Percentiles rank a stretch among this genome's conserved stretches.
phyloP scores from a whole-genome alignment of 1,140 invertebrate species.

The Temnothorax nylanderi region DNA sequence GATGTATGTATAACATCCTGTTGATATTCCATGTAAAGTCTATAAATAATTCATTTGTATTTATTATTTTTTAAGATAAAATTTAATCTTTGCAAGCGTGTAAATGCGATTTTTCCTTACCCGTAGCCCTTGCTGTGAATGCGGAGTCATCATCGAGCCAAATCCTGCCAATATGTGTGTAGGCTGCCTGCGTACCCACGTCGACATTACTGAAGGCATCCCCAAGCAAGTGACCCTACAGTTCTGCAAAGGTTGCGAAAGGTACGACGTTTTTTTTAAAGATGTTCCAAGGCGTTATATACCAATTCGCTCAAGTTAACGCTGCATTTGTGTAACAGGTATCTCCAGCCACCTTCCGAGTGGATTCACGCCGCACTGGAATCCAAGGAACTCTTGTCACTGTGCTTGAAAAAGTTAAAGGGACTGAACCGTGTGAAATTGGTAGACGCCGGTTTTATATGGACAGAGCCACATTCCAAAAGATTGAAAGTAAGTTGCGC shows the following conservation, averaged over 20 bases:
- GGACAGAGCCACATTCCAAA: conserved; percentile 99
- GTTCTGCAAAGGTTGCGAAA: conserved; percentile 96
- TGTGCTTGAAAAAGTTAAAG: conserved; percentile 98
- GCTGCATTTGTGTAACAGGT: conserved; percentile 86
- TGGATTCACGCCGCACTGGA: conserved; percentile 97
- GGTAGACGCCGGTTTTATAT: conserved; percentile 98
- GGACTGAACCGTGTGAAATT: conserved; percentile 96
- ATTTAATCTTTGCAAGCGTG: neutral
- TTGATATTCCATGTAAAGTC: neutral
- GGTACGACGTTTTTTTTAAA: conserved; percentile 82
- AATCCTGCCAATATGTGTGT: conserved; percentile 99
- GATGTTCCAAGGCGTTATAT: neutral
- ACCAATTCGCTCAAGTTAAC: conserved; percentile 3
- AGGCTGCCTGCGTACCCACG: conserved; percentile 94
- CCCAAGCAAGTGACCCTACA: conserved; percentile 96
- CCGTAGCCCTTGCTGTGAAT: conserved; percentile 91
- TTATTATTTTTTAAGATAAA: neutral
- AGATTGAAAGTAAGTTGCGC: conserved; percentile 92
- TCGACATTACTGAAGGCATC: conserved; percentile 98
- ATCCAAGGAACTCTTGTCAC: conserved; percentile 95
- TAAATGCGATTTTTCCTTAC: neutral
- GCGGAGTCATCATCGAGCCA: conserved; percentile 93
- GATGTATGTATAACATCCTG: conserved; percentile 26
- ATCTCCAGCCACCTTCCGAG: conserved; percentile 96
- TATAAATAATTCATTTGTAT: too few relatives aligned